Evolutionary conservation across 2,888 invertebrate genomes (phyloP).

Genomic region (Himalopsyche anomala): DNA sequence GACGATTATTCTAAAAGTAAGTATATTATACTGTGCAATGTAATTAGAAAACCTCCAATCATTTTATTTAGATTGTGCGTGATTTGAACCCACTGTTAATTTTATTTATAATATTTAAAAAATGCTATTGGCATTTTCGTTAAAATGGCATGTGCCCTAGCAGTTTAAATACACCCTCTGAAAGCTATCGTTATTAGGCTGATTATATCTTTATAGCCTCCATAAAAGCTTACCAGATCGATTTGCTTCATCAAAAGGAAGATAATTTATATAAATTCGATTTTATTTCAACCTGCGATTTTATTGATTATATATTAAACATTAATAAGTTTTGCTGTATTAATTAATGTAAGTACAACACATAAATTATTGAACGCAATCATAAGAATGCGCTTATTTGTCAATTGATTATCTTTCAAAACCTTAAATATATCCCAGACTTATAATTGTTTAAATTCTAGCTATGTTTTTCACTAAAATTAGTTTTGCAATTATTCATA

Average conservation of each 20-base stretch:
- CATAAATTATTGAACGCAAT: too few relatives aligned
- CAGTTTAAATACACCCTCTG: not conserved
- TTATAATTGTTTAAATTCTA: too few relatives aligned
- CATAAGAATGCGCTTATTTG: not conserved
- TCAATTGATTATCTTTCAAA: not conserved
- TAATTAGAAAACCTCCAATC: too few relatives aligned
- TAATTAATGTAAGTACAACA: too few relatives aligned
- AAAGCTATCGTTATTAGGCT: constrained; percentile 12
- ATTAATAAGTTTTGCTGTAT: not conserved
- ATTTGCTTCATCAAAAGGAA: not conserved
- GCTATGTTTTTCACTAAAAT: too few relatives aligned
- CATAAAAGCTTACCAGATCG: constrained; percentile 28
- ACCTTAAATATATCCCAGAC: too few relatives aligned
- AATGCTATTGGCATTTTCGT: not conserved
- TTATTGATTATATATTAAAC: not conserved
- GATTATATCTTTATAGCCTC: not conserved
- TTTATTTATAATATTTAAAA: not conserved
- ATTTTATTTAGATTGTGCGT: too few relatives aligned
- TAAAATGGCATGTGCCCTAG: not conserved
- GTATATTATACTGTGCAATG: too few relatives aligned
- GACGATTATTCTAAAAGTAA: too few relatives aligned
- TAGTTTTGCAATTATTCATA: too few relatives aligned
- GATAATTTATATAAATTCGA: constrained; percentile 16
- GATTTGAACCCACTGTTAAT: too few relatives aligned
- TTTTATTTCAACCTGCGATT: not conserved